A percentile compares a stretch with the other conserved stretches of the same genome.
phyloP scores from a whole-genome alignment of 2,888 invertebrate genomes.

The Volucella inflata region DNA sequence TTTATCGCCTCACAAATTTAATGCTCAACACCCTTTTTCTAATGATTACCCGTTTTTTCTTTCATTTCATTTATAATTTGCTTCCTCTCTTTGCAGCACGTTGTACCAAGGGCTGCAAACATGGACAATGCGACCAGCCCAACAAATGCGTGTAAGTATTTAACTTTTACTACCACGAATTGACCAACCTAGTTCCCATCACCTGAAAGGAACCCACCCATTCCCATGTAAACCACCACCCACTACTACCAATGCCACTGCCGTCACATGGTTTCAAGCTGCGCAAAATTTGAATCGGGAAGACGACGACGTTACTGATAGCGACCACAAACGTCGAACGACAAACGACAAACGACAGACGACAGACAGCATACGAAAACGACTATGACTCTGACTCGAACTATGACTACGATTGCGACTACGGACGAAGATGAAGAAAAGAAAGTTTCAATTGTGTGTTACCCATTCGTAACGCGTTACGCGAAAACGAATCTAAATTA shows the following conservation, averaged over 20 bases:
- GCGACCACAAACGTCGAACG: slow-evolving; percentile 6
- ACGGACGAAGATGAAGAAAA: slow-evolving; percentile 40
- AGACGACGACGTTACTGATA: slow-evolving; percentile 1
- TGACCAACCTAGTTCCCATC: slow-evolving; percentile 70
- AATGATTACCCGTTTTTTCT: slow-evolving; percentile 31
- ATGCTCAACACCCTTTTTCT: slow-evolving; percentile 20
- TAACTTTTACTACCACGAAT: slow-evolving; percentile 69
- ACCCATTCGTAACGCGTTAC: slow-evolving; percentile 61
- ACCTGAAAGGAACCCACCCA: slow-evolving; percentile 56
- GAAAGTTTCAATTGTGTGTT: slow-evolving; percentile 68
- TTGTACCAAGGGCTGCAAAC: slow-evolving; percentile 96
- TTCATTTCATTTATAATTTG: slow-evolving; percentile 81
- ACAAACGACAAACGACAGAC: slow-evolving; percentile 4
- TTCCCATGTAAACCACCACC: slow-evolving; percentile 38
- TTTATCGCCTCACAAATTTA: slow-evolving; percentile 35
- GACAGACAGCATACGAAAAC: not conserved
- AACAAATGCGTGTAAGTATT: slow-evolving; percentile 97
- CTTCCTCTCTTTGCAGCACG: slow-evolving; percentile 91
- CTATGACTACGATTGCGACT: not conserved
- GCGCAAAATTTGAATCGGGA: slow-evolving; percentile 13
- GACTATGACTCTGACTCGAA: not conserved
- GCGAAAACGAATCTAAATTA: slow-evolving; percentile 62
- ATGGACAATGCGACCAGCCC: slow-evolving; percentile 96
- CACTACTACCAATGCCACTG: slow-evolving; percentile 14
- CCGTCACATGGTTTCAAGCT: slow-evolving; percentile 5